Percentiles rank a stretch among this genome's conserved stretches.
These are phyloP conservation scores for Poecile montanus DNA, from an alignment of 2,797 vertebrate species.

Conservation along the genomic window DNA sequence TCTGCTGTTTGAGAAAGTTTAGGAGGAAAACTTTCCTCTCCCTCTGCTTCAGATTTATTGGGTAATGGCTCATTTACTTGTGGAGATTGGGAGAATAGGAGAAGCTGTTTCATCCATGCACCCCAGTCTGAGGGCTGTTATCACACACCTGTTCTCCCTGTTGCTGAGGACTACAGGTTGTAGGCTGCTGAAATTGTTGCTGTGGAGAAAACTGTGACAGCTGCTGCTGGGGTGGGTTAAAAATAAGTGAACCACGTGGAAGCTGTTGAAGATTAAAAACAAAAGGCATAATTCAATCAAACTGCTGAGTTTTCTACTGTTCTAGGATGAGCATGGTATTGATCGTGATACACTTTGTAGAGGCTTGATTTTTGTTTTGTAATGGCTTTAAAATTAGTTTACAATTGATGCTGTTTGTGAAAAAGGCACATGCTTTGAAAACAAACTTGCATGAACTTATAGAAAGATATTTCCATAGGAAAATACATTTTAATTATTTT, in stretches of 20 bases:
- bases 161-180: slow-evolving; percentile 84
- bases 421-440: neutral
- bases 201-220: slow-evolving; percentile 87
- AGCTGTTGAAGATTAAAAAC: slow-evolving; percentile 78
- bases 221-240: slow-evolving; percentile 85
- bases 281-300: neutral
- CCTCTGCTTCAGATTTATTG: neutral
- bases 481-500: neutral
- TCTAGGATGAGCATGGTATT: neutral
- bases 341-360: neutral
- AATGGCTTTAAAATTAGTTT: neutral
- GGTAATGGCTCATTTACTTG: neutral
- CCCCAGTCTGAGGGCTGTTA: neutral
- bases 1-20: neutral
- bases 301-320: neutral
- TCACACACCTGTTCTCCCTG: slow-evolving; percentile 82
- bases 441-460: neutral
- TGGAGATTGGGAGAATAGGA: neutral
- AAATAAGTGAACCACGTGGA: slow-evolving; percentile 86
- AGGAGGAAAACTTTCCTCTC: neutral
- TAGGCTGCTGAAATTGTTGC: slow-evolving; percentile 78
- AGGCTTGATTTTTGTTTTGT: neutral
- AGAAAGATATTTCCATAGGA: neutral
- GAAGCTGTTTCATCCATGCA: neutral
- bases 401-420: neutral